Percentiles rank a stretch among this genome's conserved stretches.
These are phyloP conservation scores for Microctenopoma stevenorrisi DNA, from an alignment of 2,797 vertebrate genomes.

Conservation along the genomic window DNA sequence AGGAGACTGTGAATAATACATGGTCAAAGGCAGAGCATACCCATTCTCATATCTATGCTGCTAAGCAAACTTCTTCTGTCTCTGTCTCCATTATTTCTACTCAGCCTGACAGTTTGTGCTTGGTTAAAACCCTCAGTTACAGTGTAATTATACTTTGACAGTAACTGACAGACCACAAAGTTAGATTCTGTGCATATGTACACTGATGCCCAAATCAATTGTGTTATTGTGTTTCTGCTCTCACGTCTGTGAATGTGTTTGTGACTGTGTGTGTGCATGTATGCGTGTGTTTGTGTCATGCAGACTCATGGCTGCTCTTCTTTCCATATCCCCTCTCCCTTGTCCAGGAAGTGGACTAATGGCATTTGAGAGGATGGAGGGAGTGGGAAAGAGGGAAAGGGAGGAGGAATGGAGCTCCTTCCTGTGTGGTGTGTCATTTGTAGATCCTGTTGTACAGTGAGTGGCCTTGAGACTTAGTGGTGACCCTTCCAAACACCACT, in stretches of 20 bases:
- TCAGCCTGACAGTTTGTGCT: conserved; percentile 2
- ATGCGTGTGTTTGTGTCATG: conserved; percentile 32
- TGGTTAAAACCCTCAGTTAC: conserved; percentile 1
- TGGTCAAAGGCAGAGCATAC: conserved; percentile 61
- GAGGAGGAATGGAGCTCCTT: conserved; percentile 88
- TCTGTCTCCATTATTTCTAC: conserved; percentile 11
- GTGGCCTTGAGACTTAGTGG: conserved; percentile 71
- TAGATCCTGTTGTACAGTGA: conserved; percentile 88
- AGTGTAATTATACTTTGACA: conserved; percentile 7
- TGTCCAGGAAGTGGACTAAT: conserved; percentile 93
- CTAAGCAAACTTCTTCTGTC: conserved; percentile 17
- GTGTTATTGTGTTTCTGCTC: conserved; percentile 22
- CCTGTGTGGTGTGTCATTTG: conserved; percentile 90
- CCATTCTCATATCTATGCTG: conserved; percentile 38
- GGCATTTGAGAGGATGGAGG: conserved; percentile 83
- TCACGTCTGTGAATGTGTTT: conserved; percentile 27
- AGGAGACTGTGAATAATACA: conserved; percentile 71
- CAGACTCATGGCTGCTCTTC: conserved; percentile 57
- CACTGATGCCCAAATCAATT: conserved; percentile 31
- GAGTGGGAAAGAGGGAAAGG: conserved; percentile 76
- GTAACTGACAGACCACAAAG: conserved; percentile 1
- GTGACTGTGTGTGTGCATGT: background rate
- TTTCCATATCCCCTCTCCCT: conserved; percentile 67
- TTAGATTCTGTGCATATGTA: conserved; percentile 7
- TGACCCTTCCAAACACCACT: conserved; percentile 13